A percentile compares a stretch with the other conserved stretches of the same genome.
Conservation (phyloP, 2,113 vertebrate species). For the Indicator maculatus region DNA sequence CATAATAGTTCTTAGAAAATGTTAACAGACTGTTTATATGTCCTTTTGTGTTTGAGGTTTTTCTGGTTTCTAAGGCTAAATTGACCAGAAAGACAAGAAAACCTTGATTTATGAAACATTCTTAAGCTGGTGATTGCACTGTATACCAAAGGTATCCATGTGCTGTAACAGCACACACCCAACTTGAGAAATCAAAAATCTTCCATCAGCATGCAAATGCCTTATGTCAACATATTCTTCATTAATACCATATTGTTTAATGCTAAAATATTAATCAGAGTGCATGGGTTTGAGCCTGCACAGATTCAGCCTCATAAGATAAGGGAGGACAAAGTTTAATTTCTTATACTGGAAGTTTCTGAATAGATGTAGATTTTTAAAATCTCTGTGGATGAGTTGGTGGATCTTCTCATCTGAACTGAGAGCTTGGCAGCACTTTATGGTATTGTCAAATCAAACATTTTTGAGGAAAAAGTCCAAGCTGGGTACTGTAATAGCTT, state of each 20-base stretch:
- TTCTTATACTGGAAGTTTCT: neutral
- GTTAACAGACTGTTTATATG: neutral
- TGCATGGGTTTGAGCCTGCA: neutral
- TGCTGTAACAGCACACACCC: neutral
- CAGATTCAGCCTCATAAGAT: neutral
- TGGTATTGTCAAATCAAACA: neutral
- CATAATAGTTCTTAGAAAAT: neutral
- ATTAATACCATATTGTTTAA: neutral
- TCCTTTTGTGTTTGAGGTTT: neutral
- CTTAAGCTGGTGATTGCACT: neutral
- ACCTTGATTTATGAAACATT: neutral
- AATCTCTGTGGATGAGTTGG: neutral
- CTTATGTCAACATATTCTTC: neutral
- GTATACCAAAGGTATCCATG: neutral
- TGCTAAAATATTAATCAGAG: neutral
- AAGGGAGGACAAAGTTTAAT: neutral
- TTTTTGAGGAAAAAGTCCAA: neutral
- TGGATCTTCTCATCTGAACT: neutral
- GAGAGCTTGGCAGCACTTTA: neutral
- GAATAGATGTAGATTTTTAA: neutral
- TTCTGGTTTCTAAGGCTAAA: neutral
- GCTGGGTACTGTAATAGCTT: neutral
- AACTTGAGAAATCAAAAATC: neutral
- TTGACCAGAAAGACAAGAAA: neutral
- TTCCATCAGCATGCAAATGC: neutral